Percentiles rank a stretch among this genome's conserved stretches.
Conservation (phyloP, 2,113 vertebrate species). For the Podiceps cristatus region DNA sequence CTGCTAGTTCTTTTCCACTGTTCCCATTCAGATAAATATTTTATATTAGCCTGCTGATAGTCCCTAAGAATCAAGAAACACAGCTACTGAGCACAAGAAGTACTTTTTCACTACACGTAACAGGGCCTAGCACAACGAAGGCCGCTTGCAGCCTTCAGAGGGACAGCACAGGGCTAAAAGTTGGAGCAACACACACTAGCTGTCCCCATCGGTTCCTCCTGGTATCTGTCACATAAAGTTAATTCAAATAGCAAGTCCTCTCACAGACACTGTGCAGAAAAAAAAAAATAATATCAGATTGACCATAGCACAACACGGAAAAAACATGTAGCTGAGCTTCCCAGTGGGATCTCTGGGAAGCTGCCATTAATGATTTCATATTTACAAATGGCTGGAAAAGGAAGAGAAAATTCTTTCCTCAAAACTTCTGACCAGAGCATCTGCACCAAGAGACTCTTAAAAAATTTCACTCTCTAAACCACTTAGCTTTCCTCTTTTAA, state of each 20-base stretch:
- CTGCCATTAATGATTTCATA: not conserved
- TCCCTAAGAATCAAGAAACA: constrained; percentile 58
- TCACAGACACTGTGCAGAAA: not conserved
- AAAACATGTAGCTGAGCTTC: not conserved
- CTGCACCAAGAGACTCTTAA: not conserved
- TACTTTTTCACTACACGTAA: not conserved
- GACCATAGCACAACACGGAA: not conserved
- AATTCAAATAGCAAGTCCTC: not conserved
- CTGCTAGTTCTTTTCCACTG: constrained; percentile 79
- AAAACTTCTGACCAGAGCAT: not conserved
- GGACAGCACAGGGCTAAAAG: not conserved
- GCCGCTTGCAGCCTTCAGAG: not conserved
- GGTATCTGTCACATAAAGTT: not conserved
- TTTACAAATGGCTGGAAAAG: not conserved
- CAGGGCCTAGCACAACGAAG: not conserved
- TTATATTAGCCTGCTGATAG: constrained; percentile 46
- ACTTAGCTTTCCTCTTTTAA: not conserved
- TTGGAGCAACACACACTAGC: not conserved
- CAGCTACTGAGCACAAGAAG: not conserved
- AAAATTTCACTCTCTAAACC: not conserved
- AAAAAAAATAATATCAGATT: not conserved
- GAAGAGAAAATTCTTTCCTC: not conserved
- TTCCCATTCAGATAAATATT: constrained; percentile 73
- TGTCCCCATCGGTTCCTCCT: not conserved
- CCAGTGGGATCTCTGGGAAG: not conserved